Percentiles rank a stretch among this genome's conserved stretches.
These are phyloP conservation scores for Carcharodon carcharias DNA, from an alignment of 2,797 vertebrate species.

Conservation along the genomic window DNA sequence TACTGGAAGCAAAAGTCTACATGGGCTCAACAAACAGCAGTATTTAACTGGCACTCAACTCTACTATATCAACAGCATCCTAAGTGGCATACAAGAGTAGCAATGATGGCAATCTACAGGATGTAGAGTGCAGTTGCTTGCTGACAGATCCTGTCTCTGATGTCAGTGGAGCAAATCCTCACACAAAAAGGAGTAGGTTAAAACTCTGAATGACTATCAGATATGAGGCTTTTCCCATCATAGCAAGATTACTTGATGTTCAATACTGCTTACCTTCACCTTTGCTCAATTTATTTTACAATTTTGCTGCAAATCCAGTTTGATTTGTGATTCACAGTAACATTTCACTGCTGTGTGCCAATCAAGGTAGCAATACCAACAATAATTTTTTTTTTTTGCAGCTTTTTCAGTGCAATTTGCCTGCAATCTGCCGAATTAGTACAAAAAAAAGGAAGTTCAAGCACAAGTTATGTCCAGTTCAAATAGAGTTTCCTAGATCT, in stretches of 20 bases:
- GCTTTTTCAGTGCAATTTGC: too few relatives aligned
- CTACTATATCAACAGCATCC: neutral
- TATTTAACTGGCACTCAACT: neutral
- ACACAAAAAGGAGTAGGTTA: neutral
- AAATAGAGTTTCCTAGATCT: neutral
- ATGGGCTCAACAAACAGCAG: neutral
- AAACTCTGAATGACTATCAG: neutral
- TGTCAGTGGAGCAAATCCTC: neutral
- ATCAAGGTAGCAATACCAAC: neutral
- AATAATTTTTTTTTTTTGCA: neutral
- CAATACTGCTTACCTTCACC: neutral
- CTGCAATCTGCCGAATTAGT: neutral
- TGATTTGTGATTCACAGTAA: neutral
- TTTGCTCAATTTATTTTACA: neutral
- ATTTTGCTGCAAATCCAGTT: neutral
- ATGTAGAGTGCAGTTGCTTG: neutral
- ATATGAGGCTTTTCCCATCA: neutral
- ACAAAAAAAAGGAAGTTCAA: neutral
- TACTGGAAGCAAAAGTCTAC: neutral
- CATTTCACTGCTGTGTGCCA: neutral
- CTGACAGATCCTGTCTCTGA: neutral
- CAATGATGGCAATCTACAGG: too few relatives aligned
- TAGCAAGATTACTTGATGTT: neutral
- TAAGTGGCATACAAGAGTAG: neutral
- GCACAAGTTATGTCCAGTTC: neutral